Percentiles rank a stretch among this genome's conserved stretches.
phyloP scores from a whole-genome alignment of 2,797 vertebrate genomes.

The Anableps anableps region DNA sequence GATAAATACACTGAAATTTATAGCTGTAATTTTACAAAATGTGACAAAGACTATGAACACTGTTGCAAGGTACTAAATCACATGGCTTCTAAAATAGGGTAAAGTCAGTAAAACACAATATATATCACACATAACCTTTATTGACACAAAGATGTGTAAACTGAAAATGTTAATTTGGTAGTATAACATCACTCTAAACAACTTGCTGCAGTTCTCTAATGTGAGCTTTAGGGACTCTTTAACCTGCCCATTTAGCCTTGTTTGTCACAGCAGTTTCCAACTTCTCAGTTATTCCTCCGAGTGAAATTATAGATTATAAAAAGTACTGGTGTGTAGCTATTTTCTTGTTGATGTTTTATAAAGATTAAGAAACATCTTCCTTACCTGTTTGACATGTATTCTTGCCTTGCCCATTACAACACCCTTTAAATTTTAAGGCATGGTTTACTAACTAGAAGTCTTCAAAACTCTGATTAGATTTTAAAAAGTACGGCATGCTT shows the following conservation, averaged over 20 bases:
- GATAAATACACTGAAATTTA: not conserved
- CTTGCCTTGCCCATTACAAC: not conserved
- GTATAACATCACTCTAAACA: not conserved
- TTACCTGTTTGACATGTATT: not conserved
- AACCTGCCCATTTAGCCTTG: not conserved
- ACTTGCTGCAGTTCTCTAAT: not conserved
- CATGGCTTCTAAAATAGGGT: not conserved
- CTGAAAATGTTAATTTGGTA: not conserved
- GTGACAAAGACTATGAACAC: not conserved
- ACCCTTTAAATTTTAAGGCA: not conserved
- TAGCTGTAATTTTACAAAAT: not conserved
- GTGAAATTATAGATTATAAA: not conserved
- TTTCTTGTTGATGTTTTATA: not conserved
- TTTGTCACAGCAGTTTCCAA: not conserved
- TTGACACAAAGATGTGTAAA: not conserved
- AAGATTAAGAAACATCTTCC: not conserved
- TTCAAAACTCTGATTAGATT: not conserved
- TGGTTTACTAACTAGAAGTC: not conserved
- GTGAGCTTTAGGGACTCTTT: not conserved
- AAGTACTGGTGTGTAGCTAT: not conserved
- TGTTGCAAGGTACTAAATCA: not conserved
- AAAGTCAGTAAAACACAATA: not conserved
- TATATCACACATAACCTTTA: not conserved
- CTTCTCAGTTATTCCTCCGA: not conserved
- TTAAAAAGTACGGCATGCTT: not conserved